Evolutionary conservation across 2,797 vertebrate genomes (phyloP).

Genomic region (Eulemur coronatus): DNA sequence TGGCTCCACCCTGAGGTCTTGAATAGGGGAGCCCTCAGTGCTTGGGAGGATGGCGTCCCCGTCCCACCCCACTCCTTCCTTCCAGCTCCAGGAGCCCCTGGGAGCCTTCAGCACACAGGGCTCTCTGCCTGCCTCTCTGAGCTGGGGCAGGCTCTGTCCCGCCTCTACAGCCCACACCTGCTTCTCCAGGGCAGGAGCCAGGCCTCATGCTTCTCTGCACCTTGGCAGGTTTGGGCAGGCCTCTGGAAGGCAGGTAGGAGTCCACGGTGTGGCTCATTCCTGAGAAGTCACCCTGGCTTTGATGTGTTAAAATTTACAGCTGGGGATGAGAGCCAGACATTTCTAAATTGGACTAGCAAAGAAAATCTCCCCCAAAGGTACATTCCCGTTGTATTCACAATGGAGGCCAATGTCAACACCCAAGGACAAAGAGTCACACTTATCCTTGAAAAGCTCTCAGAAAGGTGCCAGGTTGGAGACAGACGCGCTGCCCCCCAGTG

Average conservation of each 20-base stretch:
- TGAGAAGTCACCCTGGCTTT: background rate
- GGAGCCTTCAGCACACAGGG: background rate
- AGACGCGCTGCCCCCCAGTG: fast-evolving
- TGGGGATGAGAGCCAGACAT: background rate
- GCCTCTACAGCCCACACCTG: background rate
- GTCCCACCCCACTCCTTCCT: background rate
- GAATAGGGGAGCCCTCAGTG: background rate
- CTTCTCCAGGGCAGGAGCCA: background rate
- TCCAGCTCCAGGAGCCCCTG: background rate
- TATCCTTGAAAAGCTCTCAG: background rate
- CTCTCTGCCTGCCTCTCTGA: background rate
- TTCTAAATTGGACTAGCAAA: background rate
- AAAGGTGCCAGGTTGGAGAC: background rate
- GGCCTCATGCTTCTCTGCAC: background rate
- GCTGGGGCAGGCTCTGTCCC: background rate
- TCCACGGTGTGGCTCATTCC: background rate
- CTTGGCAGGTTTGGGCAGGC: background rate
- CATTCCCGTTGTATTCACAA: background rate
- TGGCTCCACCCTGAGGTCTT: background rate
- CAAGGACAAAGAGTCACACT: background rate
- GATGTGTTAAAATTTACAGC: background rate
- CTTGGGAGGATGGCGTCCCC: no score
- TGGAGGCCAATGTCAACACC: background rate
- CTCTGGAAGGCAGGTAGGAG: background rate
- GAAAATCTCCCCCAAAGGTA: background rate